Base-by-base conservation (phyloP, 2,113 vertebrate species). In the Donacobius atricapilla region DNA sequence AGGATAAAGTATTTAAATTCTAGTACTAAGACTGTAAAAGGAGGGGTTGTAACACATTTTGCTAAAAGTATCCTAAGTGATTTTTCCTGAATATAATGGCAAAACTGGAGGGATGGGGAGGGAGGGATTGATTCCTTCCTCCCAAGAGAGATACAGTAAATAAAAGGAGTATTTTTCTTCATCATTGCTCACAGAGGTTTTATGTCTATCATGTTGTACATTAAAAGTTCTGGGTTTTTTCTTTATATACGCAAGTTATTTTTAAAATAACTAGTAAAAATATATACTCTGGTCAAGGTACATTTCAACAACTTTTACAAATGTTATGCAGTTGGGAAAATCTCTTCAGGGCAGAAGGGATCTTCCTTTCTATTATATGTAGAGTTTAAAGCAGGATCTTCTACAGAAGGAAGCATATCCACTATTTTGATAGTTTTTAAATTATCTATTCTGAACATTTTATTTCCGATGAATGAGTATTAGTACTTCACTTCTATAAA, bases 31-130 rank as follows among this genome's bases (percentile, higher is more conserved):
- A n/a, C 11, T n/a, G 8, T 40, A 54, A 92, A 81, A 68, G 21
- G 19, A 85, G 72, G 6, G 3, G 11, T 11, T 53, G 5, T 54
- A 87, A n/a, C 10, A 45, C 1, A 16, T 47, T 48, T 13, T 58
- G 5, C 7, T 73, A 22, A 10, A 80, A 58, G 5, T 40, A 13
- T 51, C 5, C 24, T 24, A 50, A n/a, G 8, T 40, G 5, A 28
- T 69, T 90, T 85, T 81, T 69, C 21, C 18, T 45, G 47, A 85
- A 51, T 69, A 61, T 8, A 70, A 4, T 37, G 9, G 9, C 17
- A 83, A 78, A 77, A 56, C 13, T 14, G 4, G 4, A 2, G 2
- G 3, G 6, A 2, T 2, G 2, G 9, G 2, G 12, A 7, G 4
- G 10, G 5, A 9, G 5, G 6, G 14, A 17, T 31, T 10, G 3